Percentiles rank a stretch among this genome's conserved stretches.
Conservation (phyloP, 2,888 invertebrate species). For the Myathropa florea region DNA sequence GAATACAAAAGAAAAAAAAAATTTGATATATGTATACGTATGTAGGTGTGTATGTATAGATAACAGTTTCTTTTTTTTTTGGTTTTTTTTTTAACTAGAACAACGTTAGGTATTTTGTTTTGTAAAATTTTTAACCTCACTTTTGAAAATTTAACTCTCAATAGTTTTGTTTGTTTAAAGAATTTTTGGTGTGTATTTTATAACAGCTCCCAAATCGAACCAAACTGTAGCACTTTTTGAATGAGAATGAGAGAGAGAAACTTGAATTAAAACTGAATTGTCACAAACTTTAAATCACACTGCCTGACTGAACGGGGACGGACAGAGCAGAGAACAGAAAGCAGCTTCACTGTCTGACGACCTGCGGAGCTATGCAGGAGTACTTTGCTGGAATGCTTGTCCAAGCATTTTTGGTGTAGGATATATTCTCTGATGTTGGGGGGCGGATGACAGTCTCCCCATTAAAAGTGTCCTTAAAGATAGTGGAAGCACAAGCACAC, state of each 20-base stretch:
- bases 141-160: constrained; percentile 27
- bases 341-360: constrained; percentile 81
- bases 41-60: constrained; percentile 29
- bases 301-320: constrained; percentile 72
- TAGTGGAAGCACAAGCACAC: constrained; percentile 54
- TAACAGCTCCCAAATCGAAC: constrained; percentile 50
- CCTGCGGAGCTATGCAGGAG: constrained; percentile 80
- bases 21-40: too few species aligned
- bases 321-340: constrained; percentile 74
- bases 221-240: constrained; percentile 19
- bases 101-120: not conserved
- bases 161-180: not conserved
- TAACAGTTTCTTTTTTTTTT: constrained; percentile 40
- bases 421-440: constrained; percentile 61
- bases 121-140: constrained; percentile 57
- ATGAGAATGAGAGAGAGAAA: not conserved
- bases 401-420: constrained; percentile 65
- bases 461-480: constrained; percentile 67
- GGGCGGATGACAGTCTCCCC: constrained; percentile 65
- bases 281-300: constrained; percentile 19
- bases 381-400: constrained; percentile 75
- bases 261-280: not conserved
- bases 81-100: constrained; percentile 18
- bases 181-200: not conserved
- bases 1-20: constrained; percentile 52